These are phyloP conservation scores for Naso thynnoides DNA, from an alignment of 2,797 vertebrate genomes.

Conservation along the genomic window DNA sequence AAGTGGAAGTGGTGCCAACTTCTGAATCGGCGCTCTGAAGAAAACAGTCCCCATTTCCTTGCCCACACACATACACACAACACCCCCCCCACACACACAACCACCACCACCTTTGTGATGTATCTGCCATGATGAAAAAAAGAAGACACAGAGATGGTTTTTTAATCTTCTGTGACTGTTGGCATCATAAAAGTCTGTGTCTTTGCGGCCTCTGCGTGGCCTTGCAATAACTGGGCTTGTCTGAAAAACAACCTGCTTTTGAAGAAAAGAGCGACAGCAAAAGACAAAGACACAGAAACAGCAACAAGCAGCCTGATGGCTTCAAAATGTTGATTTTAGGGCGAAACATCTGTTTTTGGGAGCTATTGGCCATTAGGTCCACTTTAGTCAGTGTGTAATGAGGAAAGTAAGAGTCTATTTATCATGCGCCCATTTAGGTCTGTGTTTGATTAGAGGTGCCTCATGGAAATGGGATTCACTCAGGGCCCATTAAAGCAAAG, in stretches of 20 bases:
- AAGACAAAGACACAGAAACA: not conserved
- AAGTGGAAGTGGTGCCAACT: slow-evolving; percentile 76
- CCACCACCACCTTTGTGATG: slow-evolving; percentile 69
- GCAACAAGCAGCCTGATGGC: not conserved
- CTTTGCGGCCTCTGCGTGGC: slow-evolving; percentile 52
- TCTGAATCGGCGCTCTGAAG: slow-evolving; percentile 74
- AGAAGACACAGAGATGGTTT: slow-evolving; percentile 58
- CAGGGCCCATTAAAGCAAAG: slow-evolving; percentile 69
- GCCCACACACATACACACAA: slow-evolving; percentile 49
- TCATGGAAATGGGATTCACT: slow-evolving; percentile 69
- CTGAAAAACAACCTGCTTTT: slow-evolving; percentile 54
- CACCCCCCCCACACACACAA: not conserved
- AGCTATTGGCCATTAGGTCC: slow-evolving; percentile 27
- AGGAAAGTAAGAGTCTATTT: slow-evolving; percentile 49
- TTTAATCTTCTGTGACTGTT: slow-evolving; percentile 80
- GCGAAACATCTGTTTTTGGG: not conserved
- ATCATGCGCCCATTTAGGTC: slow-evolving; percentile 59
- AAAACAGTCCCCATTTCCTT: slow-evolving; percentile 61
- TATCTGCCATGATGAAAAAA: slow-evolving; percentile 73
- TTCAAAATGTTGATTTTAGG: slow-evolving; percentile 28
- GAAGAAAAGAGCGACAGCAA: slow-evolving; percentile 19
- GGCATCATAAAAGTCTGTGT: slow-evolving; percentile 65
- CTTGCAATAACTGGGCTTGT: slow-evolving; percentile 65
- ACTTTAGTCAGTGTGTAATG: slow-evolving; percentile 41
- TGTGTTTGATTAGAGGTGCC: slow-evolving; percentile 57